Percentiles rank a stretch among this genome's conserved stretches.
phyloP scores from a whole-genome alignment of 2,888 invertebrate species.

The Sinodicranocentrus sp. region DNA sequence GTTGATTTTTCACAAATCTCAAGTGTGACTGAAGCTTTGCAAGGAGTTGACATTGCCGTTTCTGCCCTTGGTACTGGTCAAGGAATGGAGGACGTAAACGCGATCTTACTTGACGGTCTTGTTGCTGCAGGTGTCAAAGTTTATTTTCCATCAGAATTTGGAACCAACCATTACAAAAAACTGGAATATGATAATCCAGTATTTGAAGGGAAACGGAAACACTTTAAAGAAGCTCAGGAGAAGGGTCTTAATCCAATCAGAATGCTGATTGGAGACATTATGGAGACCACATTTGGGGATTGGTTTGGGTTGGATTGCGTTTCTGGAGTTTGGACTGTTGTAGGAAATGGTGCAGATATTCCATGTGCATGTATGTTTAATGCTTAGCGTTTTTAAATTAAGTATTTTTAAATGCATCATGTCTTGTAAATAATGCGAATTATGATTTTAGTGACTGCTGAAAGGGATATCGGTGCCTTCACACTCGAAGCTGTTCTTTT shows the following conservation, averaged over 20 bases:
- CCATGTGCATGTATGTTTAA: slow-evolving; percentile 29
- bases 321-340: slow-evolving; percentile 30
- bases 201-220: slow-evolving; percentile 26
- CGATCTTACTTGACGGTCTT: slow-evolving; percentile 29
- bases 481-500: slow-evolving; percentile 38
- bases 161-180: slow-evolving; percentile 41
- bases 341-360: slow-evolving; percentile 43
- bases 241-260: slow-evolving; percentile 30
- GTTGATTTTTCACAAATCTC: slow-evolving; percentile 13
- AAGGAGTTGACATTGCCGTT: slow-evolving; percentile 24
- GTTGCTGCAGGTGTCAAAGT: slow-evolving; percentile 36
- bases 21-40: slow-evolving; percentile 6
- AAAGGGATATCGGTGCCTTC: slow-evolving; percentile 40
- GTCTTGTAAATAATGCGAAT: too few relatives aligned
- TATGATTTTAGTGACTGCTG: slow-evolving; percentile 39
- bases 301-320: slow-evolving; percentile 49
- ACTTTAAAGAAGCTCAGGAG: slow-evolving; percentile 29
- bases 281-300: slow-evolving; percentile 41
- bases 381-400: neutral
- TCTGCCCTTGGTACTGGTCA: slow-evolving; percentile 40
- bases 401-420: neutral
- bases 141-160: slow-evolving; percentile 58
- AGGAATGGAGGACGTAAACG: slow-evolving; percentile 12
- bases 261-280: slow-evolving; percentile 24
- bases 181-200: slow-evolving; percentile 6